These are phyloP conservation scores for Volucella inanis DNA, from an alignment of 2,888 invertebrate genomes.

Conservation along the genomic window DNA sequence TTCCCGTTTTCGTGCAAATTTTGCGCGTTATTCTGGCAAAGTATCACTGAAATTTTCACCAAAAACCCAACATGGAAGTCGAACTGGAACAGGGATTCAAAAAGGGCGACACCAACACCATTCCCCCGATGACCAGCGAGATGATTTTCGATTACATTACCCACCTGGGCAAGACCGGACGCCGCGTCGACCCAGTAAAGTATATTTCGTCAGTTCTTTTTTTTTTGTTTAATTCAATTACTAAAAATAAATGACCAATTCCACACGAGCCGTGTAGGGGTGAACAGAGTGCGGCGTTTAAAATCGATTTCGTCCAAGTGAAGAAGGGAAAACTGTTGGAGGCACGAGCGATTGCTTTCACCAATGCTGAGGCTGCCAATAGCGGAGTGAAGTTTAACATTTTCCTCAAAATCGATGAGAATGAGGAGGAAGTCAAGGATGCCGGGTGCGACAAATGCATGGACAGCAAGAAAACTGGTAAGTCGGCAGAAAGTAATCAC, in stretches of 20 bases:
- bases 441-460: conserved; percentile 78
- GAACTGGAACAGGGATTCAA: conserved; percentile 79
- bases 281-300: conserved; percentile 77
- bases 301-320: conserved; percentile 81
- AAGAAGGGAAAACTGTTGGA: conserved; percentile 78
- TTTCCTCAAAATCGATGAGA: conserved; percentile 77
- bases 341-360: conserved; percentile 79
- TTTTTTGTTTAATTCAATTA: conserved; percentile 9
- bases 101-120: conserved; percentile 80
- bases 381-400: conserved; percentile 78
- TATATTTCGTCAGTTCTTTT: conserved; percentile 9
- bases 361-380: conserved; percentile 77
- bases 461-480: conserved; percentile 52
- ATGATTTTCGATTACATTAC: conserved; percentile 80
- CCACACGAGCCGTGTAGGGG: conserved; percentile 41
- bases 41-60: neutral
- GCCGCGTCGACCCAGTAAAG: conserved; percentile 45
- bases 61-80: conserved; percentile 77
- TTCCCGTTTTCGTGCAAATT: conserved; percentile 10
- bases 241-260: conserved; percentile 57
- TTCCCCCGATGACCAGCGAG: conserved; percentile 79
- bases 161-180: conserved; percentile 66
- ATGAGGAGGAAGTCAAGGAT: conserved; percentile 77
- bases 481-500: neutral
- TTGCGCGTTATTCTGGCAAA: neutral